Conservation (phyloP, 2,888 invertebrate species). For the Platycheirus albimanus region DNA sequence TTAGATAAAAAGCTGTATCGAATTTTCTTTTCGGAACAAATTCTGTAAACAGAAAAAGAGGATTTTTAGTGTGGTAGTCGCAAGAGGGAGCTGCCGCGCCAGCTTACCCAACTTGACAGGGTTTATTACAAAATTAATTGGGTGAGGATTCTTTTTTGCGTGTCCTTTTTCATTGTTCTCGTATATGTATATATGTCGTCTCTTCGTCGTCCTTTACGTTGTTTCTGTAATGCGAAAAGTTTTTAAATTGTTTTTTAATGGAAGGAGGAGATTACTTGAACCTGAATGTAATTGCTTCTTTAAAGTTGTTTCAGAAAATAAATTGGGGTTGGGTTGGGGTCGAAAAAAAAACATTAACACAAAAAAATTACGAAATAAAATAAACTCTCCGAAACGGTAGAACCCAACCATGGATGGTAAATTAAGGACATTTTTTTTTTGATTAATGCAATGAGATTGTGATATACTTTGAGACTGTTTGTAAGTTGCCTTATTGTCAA, state of each 20-base stretch:
- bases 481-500: slow-evolving; percentile 21
- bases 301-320: slow-evolving; percentile 46
- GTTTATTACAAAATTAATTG: slow-evolving; percentile 72
- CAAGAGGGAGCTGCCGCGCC: too few species aligned
- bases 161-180: slow-evolving; percentile 26
- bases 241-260: slow-evolving; percentile 73
- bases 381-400: background rate
- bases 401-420: slow-evolving; percentile 18
- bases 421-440: slow-evolving; percentile 27
- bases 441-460: slow-evolving; percentile 46
- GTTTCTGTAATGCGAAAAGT: slow-evolving; percentile 69
- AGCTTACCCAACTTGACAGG: slow-evolving; percentile 59
- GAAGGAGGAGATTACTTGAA: slow-evolving; percentile 64
- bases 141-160: slow-evolving; percentile 48
- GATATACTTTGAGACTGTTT: slow-evolving; percentile 45
- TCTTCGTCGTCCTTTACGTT: background rate
- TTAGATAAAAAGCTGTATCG: slow-evolving; percentile 41
- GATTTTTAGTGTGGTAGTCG: too few species aligned
- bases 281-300: slow-evolving; percentile 65
- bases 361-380: background rate
- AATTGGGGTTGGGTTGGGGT: slow-evolving; percentile 40
- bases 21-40: too few species aligned
- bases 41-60: slow-evolving; percentile 18
- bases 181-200: background rate
- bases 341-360: too few species aligned